These are phyloP conservation scores for Heliconius congener DNA, from an alignment of 1,140 invertebrate genomes.

Conservation along the genomic window DNA sequence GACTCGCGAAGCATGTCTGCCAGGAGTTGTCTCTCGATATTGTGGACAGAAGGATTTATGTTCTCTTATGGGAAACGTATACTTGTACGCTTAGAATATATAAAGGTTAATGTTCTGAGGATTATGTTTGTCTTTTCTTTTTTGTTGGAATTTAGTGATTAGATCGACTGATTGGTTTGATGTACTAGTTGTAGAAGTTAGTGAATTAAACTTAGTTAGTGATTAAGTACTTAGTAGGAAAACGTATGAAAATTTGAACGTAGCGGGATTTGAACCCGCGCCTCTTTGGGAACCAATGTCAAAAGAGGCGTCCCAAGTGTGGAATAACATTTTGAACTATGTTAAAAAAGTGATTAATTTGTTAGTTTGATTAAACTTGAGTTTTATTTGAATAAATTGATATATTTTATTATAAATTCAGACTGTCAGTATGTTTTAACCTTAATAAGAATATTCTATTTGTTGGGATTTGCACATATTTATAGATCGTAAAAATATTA, in stretches of 20 bases:
- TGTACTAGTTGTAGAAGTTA: neutral
- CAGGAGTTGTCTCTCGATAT: conserved; percentile 53
- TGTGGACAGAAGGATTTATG: conserved; percentile 58
- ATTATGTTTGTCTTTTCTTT: conserved; percentile 22
- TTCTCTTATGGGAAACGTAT: conserved; percentile 47
- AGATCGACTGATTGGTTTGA: conserved; percentile 4
- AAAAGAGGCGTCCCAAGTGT: too few relatives aligned
- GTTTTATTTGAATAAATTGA: neutral
- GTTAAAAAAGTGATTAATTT: too few relatives aligned
- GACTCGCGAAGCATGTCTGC: conserved; percentile 56
- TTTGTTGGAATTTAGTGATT: neutral
- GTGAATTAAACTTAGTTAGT: neutral
- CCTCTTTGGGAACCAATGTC: too few relatives aligned
- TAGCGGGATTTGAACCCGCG: too few relatives aligned
- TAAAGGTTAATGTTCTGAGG: conserved; percentile 16
- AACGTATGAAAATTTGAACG: too few relatives aligned
- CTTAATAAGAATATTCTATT: neutral
- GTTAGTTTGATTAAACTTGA: neutral
- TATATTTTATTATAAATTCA: too few relatives aligned
- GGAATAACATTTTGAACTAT: too few relatives aligned
- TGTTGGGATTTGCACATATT: neutral
- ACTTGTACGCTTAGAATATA: conserved; percentile 29
- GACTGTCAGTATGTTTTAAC: neutral
- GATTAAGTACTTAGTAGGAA: neutral
- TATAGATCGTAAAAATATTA: neutral